phyloP scores from a whole-genome alignment of 2,113 vertebrate species.

The Calyptommatus sinebrachiatus region DNA sequence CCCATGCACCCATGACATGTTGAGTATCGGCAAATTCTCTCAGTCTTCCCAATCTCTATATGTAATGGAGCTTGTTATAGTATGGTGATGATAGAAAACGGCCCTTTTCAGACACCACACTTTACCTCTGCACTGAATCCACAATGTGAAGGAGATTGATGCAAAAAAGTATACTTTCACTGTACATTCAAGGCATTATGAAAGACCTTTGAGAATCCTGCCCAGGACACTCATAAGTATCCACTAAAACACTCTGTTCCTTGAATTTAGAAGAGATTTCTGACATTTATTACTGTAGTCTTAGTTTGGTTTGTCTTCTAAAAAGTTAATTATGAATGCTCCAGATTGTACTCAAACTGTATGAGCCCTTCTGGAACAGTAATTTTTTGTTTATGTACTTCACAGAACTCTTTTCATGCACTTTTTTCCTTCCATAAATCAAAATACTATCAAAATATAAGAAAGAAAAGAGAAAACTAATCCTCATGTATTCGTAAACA shows the following conservation, averaged over 20 bases:
- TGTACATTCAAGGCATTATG: no score
- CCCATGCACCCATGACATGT: no score
- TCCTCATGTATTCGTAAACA: neutral
- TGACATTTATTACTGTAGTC: constrained; percentile 5
- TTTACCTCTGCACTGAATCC: no score
- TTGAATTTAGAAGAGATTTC: neutral
- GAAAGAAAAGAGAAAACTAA: constrained; percentile 16
- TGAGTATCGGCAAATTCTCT: no score
- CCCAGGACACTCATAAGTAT: constrained; percentile 3
- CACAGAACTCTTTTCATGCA: neutral
- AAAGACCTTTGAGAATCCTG: no score
- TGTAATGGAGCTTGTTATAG: no score
- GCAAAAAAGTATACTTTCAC: no score
- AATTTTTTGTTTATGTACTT: constrained; percentile 11
- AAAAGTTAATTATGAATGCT: constrained; percentile 18
- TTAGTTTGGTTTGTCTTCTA: neutral
- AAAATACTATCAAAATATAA: constrained; percentile 8
- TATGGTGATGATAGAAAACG: no score
- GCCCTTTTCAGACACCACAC: no score
- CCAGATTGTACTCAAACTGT: neutral
- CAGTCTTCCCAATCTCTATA: no score
- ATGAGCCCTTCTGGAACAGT: neutral
- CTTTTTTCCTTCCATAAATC: neutral
- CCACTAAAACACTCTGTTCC: neutral
- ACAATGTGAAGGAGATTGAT: no score